A percentile compares a stretch with the other conserved stretches of the same genome.
phyloP scores from a whole-genome alignment of 2,113 vertebrate genomes.

The Phrynosoma blainvillii region DNA sequence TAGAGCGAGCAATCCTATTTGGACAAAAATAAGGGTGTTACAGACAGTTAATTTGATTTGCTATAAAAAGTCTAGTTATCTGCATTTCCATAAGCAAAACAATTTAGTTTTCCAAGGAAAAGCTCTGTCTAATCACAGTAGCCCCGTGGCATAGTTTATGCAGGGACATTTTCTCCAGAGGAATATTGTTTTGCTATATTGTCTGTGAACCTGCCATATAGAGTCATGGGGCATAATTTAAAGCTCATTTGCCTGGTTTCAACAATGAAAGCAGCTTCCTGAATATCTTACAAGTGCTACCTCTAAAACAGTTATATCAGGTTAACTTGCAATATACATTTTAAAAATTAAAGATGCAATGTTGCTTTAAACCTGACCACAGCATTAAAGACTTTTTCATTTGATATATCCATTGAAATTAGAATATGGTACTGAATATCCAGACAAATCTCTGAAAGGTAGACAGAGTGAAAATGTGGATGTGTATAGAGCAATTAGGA shows the following conservation, averaged over 20 bases:
- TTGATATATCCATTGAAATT: neutral
- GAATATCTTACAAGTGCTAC: neutral
- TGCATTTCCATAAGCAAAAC: constrained; percentile 38
- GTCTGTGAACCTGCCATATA: constrained; percentile 19
- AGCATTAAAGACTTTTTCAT: neutral
- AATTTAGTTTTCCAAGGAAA: neutral
- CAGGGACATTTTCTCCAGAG: neutral
- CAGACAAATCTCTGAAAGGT: too few species aligned
- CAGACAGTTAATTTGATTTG: constrained; percentile 36
- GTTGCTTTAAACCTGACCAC: neutral
- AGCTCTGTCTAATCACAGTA: neutral
- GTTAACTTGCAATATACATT: constrained; percentile 13
- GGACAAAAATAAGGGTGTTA: neutral
- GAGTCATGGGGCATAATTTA: neutral
- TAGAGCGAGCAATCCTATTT: neutral
- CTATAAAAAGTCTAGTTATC: neutral
- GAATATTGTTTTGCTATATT: constrained; percentile 13
- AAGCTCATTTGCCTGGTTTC: constrained; percentile 22
- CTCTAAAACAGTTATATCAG: neutral
- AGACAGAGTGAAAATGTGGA: too few species aligned
- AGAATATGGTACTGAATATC: too few species aligned
- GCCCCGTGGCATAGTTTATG: constrained; percentile 6
- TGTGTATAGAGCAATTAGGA: too few species aligned
- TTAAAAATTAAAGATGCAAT: neutral
- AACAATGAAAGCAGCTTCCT: constrained; percentile 29